Evolutionary conservation across 2,888 invertebrate genomes (phyloP), one percentile per base, ranked within the genome.

Genomic region (Carcina quercana): DNA sequence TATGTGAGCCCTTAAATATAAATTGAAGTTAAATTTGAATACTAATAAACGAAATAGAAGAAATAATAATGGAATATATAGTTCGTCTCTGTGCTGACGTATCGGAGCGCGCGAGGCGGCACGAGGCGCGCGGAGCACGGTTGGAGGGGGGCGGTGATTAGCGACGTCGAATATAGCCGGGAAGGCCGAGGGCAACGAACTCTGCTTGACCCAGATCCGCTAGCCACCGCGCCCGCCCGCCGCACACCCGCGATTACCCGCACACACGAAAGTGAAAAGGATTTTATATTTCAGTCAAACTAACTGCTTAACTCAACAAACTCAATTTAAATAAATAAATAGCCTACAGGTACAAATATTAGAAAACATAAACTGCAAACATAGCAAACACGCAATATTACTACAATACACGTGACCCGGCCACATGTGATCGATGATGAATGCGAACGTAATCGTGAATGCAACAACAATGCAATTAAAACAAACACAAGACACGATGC

Each of bases 121-220:
- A 4, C 45, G 38, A 40, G 35, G 40, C 38, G 41, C 38, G 37
- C 33, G 41, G 17, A n/a, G n/a, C n/a, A n/a, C n/a, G 17, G 7
- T 5, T 17, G 17, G 17, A 48, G 45, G 38, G 47, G 43, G 47
- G 59, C 54, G 64, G 70, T 71, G 74, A 78, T 80, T 76, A 74
- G 73, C 75, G 74, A 68, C 68, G 70, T 71, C 74, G 64, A 79
- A 82, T 80, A 80, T 80, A 82, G 79, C 71, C 65, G 78, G 79
- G 82, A 83, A 82, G 82, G 82, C 82, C 82, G 82, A 79, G 82
- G 78, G 79, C 80, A 80, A 80, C 76, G 82, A 83, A 79, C 82
- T 82, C 79, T 52, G 80, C 73, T 73, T 80, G 83, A 82, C 83
- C 83, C 57, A 83, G 82, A 76, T 83, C 63, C 54, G 66, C 45